A percentile compares a stretch with the other conserved stretches of the same genome.
Evolutionary conservation across 2,888 invertebrate genomes (phyloP).

Genomic region (Melinaea menophilus): DNA sequence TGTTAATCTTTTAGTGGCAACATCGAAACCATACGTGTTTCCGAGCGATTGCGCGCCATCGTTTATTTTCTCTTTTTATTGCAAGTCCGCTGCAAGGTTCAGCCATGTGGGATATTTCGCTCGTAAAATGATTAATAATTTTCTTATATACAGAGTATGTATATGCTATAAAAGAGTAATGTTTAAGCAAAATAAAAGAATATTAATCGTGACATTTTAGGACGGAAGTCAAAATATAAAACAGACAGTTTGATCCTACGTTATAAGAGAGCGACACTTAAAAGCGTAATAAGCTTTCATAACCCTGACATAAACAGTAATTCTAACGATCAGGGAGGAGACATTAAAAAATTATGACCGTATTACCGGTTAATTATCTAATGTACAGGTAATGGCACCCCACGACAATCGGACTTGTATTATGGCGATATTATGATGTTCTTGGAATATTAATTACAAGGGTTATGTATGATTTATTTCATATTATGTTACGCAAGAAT

Average conservation of each 20-base stretch:
- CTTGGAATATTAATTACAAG: too few species aligned
- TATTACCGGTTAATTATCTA: slow-evolving; percentile 24
- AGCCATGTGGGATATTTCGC: too few species aligned
- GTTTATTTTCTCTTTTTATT: slow-evolving; percentile 19
- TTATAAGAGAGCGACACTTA: slow-evolving; percentile 6
- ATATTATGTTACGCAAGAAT: too few species aligned
- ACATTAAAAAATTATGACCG: slow-evolving; percentile 27
- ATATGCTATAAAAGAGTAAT: too few species aligned
- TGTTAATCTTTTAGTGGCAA: slow-evolving; percentile 29
- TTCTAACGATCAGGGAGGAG: slow-evolving; percentile 21
- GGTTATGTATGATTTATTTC: too few species aligned
- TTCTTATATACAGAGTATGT: too few species aligned
- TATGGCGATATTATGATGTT: slow-evolving; percentile 4
- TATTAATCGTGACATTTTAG: too few species aligned
- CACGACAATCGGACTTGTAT: slow-evolving; percentile 16
- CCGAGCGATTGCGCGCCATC: slow-evolving; percentile 20
- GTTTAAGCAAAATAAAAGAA: too few species aligned
- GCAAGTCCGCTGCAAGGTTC: slow-evolving; percentile 14
- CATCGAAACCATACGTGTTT: slow-evolving; percentile 23
- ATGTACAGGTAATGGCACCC: slow-evolving; percentile 16
- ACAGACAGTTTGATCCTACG: slow-evolving; percentile 1
- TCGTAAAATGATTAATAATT: too few species aligned
- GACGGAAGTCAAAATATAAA: slow-evolving; percentile 5
- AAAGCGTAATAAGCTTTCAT: slow-evolving; percentile 15
- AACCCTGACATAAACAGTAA: slow-evolving; percentile 24